phyloP scores from a whole-genome alignment of 2,797 vertebrate species.

The Vespertilio murinus region DNA sequence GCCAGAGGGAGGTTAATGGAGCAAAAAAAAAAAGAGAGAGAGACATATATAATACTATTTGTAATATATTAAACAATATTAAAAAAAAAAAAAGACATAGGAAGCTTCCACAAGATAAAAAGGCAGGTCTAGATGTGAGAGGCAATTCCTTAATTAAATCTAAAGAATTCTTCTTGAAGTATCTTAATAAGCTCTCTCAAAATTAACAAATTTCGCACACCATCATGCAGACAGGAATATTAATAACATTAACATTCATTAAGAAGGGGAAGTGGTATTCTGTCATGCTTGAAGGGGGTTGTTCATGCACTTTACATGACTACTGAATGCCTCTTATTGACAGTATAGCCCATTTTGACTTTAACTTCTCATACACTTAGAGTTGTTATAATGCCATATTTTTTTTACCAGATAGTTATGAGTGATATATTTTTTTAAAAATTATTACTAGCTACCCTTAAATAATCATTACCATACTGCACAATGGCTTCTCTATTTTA shows the following conservation, averaged over 20 bases:
- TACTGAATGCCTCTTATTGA: not conserved
- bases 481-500: not conserved
- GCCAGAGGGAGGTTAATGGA: no score
- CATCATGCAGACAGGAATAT: not conserved
- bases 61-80: no score
- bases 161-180: not conserved
- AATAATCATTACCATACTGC: not conserved
- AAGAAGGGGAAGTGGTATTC: not conserved
- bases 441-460: not conserved
- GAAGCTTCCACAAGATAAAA: not conserved
- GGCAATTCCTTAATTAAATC: not conserved
- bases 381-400: not conserved
- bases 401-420: not conserved
- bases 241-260: not conserved
- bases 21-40: no score
- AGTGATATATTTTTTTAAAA: not conserved
- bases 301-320: not conserved
- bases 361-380: not conserved
- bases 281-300: not conserved
- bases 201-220: not conserved
- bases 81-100: not conserved
- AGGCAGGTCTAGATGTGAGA: not conserved
- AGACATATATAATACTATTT: no score
- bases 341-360: not conserved
- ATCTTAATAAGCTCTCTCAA: not conserved